Conservation (phyloP, 2,888 invertebrate genomes). For the Bombylius discolor region DNA sequence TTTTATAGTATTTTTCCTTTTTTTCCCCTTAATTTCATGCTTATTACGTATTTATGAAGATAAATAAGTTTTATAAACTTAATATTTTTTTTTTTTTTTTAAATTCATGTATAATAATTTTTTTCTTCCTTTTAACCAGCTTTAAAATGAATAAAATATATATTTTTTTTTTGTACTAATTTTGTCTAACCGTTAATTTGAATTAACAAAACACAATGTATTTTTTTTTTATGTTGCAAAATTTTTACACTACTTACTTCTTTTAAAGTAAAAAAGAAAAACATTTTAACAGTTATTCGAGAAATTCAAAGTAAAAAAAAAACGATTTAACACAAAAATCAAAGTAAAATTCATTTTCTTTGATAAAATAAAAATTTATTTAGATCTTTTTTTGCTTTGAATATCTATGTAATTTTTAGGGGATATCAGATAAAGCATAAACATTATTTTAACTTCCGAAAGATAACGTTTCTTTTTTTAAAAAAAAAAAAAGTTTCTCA, state of each 20-base stretch:
- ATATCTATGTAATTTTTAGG: no score
- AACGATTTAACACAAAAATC: neutral
- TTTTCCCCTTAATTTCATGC: neutral
- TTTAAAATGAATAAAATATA: neutral
- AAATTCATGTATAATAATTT: neutral
- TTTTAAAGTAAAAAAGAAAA: neutral
- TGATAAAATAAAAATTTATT: no score
- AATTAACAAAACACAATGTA: no score
- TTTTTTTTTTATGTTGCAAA: neutral
- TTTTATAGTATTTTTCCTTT: neutral
- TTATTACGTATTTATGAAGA: no score
- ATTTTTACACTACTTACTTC: conserved; percentile 3
- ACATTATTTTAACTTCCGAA: no score
- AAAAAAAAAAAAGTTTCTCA: no score
- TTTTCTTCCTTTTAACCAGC: no score
- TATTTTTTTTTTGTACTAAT: neutral
- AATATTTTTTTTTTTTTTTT: neutral
- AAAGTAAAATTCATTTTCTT: no score
- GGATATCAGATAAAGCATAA: no score
- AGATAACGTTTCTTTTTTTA: no score
- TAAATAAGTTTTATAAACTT: no score
- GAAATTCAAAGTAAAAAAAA: neutral
- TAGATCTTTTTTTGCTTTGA: no score
- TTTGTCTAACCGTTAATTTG: neutral
- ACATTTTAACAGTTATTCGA: neutral